These are phyloP conservation scores for Dolomedes plantarius DNA, from an alignment of 2,888 invertebrate species.

Conservation along the genomic window DNA sequence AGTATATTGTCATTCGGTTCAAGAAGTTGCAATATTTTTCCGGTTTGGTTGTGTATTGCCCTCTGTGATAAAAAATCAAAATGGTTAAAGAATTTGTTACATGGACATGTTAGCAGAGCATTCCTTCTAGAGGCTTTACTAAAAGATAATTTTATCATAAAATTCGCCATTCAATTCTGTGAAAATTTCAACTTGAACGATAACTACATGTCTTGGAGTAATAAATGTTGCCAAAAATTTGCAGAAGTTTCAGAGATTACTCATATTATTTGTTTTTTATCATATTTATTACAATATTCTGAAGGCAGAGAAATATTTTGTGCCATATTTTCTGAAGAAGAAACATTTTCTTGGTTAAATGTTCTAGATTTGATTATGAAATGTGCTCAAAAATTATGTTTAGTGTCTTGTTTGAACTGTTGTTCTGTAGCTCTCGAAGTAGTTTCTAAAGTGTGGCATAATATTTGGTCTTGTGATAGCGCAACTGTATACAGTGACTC, in stretches of 20 bases:
- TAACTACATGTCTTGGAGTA: background rate
- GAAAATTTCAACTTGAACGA: constrained; percentile 24
- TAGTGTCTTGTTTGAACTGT: constrained; percentile 37
- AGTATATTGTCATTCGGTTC: constrained; percentile 15
- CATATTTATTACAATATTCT: constrained; percentile 41
- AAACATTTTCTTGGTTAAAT: constrained; percentile 19
- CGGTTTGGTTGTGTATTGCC: constrained; percentile 47
- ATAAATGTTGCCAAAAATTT: constrained; percentile 37
- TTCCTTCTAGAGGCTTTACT: constrained; percentile 33
- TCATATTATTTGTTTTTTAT: constrained; percentile 45
- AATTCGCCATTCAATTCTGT: constrained; percentile 28
- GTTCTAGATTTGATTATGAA: constrained; percentile 39
- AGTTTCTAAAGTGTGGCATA: constrained; percentile 39
- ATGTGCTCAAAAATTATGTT: constrained; percentile 29
- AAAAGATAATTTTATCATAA: constrained; percentile 25
- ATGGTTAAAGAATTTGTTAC: constrained; percentile 53
- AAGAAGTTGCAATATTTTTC: background rate
- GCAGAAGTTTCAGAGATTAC: constrained; percentile 35
- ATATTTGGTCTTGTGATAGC: constrained; percentile 20
- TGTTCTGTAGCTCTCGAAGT: constrained; percentile 19
- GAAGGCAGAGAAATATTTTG: constrained; percentile 32
- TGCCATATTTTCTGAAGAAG: background rate
- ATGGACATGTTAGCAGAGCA: constrained; percentile 55
- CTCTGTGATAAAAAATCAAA: constrained; percentile 44
- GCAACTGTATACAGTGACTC: background rate